Conservation (phyloP, 2,888 invertebrate species). For the Megamerina dolium region DNA sequence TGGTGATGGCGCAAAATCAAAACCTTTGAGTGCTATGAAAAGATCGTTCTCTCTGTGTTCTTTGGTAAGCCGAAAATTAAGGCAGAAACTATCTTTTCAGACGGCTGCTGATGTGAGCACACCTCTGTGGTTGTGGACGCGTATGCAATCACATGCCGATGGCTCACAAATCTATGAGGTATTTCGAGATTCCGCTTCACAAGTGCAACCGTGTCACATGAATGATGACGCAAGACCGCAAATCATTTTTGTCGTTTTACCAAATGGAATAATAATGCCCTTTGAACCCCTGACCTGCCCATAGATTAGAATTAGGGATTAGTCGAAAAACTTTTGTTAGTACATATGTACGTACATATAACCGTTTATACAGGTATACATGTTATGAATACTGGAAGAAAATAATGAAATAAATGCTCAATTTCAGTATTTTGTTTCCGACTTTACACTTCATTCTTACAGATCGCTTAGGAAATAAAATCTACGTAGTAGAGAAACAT, state of each 20-base stretch:
- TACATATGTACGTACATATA: too few species aligned
- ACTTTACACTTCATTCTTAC: too few species aligned
- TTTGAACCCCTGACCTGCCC: conserved; percentile 30
- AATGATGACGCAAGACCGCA: conserved; percentile 17
- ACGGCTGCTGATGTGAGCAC: background rate
- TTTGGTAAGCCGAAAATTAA: conserved; percentile 29
- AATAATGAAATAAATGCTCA: too few species aligned
- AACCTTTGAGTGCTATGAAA: too few species aligned
- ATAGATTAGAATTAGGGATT: too few species aligned
- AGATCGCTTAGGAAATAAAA: too few species aligned
- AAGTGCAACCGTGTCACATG: conserved; percentile 18
- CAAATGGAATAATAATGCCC: conserved; percentile 33
- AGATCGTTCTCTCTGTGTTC: conserved; percentile 30
- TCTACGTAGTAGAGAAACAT: too few species aligned
- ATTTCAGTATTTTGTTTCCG: too few species aligned
- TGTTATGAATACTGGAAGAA: too few species aligned
- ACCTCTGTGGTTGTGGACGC: conserved; percentile 33
- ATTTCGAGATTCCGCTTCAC: conserved; percentile 25
- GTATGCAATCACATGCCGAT: conserved; percentile 23
- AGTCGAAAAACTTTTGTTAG: too few species aligned
- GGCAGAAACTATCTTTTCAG: conserved; percentile 11
- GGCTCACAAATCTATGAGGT: conserved; percentile 37
- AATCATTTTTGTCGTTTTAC: conserved; percentile 33
- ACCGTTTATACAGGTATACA: too few species aligned
- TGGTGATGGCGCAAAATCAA: too few species aligned